A percentile compares a stretch with the other conserved stretches of the same genome.
phyloP scores from a whole-genome alignment of 2,113 vertebrate genomes.

The Fukomys damarensis region DNA sequence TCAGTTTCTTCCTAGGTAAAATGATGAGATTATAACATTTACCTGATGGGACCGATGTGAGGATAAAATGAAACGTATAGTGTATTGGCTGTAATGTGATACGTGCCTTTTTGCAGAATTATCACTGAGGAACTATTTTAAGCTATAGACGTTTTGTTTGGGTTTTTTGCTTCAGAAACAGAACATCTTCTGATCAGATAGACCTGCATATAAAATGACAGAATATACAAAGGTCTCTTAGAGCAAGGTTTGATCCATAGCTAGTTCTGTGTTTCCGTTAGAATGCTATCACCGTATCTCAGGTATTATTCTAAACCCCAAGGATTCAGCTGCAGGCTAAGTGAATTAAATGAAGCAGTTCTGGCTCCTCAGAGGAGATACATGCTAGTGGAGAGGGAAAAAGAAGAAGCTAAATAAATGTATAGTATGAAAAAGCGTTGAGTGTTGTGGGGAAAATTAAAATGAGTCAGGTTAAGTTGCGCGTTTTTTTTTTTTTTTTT shows the following conservation, averaged over 20 bases:
- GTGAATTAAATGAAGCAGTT: not conserved
- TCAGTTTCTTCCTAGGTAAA: not conserved
- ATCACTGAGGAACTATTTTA: not conserved
- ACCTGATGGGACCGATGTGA: not conserved
- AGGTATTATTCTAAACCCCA: not conserved
- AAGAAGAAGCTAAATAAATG: not conserved
- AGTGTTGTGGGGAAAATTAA: not conserved
- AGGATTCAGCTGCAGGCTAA: not conserved
- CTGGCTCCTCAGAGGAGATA: not conserved
- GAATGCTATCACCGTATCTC: not conserved
- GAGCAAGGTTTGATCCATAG: too few species aligned
- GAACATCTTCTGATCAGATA: not conserved
- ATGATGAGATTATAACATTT: not conserved
- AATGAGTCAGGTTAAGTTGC: not conserved
- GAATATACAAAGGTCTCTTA: not conserved
- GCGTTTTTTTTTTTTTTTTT: too few species aligned
- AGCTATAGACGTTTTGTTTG: not conserved
- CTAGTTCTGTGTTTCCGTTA: not conserved
- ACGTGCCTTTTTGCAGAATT: not conserved
- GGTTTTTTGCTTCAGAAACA: not conserved
- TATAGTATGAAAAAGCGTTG: not conserved
- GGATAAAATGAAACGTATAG: not conserved
- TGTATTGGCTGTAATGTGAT: not conserved
- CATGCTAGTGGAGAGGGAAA: not conserved
- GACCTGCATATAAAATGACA: not conserved